Evolutionary conservation across 2,113 vertebrate species (phyloP).

Genomic region (Catagonus wagneri): DNA sequence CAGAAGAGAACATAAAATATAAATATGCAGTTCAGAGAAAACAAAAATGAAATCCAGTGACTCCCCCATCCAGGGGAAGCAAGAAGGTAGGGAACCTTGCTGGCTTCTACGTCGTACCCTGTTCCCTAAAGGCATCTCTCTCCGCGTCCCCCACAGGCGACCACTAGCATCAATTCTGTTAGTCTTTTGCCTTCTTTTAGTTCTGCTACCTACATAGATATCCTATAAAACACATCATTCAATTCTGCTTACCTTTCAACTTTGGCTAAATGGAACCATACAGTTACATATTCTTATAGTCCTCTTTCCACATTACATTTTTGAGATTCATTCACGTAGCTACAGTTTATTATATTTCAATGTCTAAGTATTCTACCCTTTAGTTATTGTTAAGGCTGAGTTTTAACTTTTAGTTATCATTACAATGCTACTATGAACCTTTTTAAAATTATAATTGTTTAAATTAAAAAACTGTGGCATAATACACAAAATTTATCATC

Average conservation of each 20-base stretch:
- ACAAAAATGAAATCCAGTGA: not conserved
- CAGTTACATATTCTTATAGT: not conserved
- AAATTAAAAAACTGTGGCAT: not conserved
- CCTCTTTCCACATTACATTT: conserved; percentile 44
- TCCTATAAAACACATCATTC: not conserved
- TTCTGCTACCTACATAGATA: not conserved
- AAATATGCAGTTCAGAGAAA: conserved; percentile 12
- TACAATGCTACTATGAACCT: not conserved
- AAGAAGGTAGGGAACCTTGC: not conserved
- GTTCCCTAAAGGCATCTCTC: rapidly evolving
- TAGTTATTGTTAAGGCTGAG: not conserved
- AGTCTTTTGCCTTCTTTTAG: not conserved
- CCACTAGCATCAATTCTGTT: not conserved
- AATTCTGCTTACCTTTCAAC: conserved; percentile 22
- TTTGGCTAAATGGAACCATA: conserved; percentile 22
- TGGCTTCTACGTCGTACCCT: not conserved
- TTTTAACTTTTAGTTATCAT: not conserved
- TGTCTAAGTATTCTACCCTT: not conserved
- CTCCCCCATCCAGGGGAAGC: not conserved
- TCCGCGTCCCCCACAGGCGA: not conserved
- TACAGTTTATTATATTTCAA: not conserved
- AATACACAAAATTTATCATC: conserved; percentile 8
- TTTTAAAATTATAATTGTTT: not conserved
- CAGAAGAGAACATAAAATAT: conserved; percentile 37
- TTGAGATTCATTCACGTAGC: conserved; percentile 1